Base-by-base conservation (phyloP, 2,113 vertebrate genomes). In the Eidolon helvum region DNA sequence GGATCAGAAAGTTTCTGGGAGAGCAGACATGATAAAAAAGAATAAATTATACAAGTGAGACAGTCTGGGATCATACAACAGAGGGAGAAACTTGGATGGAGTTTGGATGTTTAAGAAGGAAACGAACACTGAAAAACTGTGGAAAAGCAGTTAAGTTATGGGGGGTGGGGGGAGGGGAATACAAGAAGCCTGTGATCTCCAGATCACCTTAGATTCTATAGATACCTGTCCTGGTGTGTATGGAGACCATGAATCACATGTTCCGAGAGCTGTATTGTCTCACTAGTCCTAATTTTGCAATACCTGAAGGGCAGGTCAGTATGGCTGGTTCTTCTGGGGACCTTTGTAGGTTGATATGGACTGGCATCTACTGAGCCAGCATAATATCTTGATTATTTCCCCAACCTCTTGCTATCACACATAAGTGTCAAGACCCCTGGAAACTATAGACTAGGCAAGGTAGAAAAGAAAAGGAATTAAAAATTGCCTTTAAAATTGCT, bases 401-500 rank as follows among this genome's bases (percentile, higher is more conserved):
- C 72, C n/a, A 63, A 6, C 2, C 19, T 90, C 55, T 90, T 74
- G 78, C 48, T 89, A 5, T 88, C 38, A 82, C 16, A 16, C 19
- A 1, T 33, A 33, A 88, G 7, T 57, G 48, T 61, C 35, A 48
- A 78, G 55, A 40, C 28, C 59, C 72, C 22, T 59, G 26, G 33
- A 91, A 89, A 82, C 30, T 33, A 72, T 28, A 78, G 18, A 87
- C 53, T 79, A 66, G 30, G 10, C 59, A 50, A 85, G 26, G 68
- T 19, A 57, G 11, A 35, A 90, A 86, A 96, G 38, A 87, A 1
- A 57, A 15, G 10, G 26, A 82, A 11, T 55, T 93, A 63, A 94
- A 65, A n/a, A 68, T n/a, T 66, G 18, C 26, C 63, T 78, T 93
- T 96, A 38, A 96, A 87, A 38, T 65, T 84, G 21, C 43, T 72